Evolutionary conservation across 2,797 vertebrate genomes (phyloP).

Genomic region (Takifugu ocellatus): DNA sequence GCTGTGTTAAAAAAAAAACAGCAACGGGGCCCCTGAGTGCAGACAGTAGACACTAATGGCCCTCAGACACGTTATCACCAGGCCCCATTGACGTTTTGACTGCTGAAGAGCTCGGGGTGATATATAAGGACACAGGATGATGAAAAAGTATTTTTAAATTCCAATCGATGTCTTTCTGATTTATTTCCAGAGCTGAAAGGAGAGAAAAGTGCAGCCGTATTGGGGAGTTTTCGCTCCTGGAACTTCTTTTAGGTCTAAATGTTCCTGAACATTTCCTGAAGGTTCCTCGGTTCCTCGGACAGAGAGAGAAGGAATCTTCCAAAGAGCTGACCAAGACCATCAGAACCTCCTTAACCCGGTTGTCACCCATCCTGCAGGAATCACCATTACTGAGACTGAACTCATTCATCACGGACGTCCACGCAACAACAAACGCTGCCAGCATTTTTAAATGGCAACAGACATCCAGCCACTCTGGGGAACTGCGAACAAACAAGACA

Average conservation of each 20-base stretch:
- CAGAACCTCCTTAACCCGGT: constrained; percentile 27
- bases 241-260: constrained; percentile 1
- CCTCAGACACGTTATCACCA: constrained; percentile 36
- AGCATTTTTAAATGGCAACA: constrained; percentile 30
- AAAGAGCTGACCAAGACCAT: constrained; percentile 11
- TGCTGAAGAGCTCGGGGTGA: constrained; percentile 25
- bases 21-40: constrained; percentile 20
- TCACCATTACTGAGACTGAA: constrained; percentile 38
- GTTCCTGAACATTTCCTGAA: constrained; percentile 11
- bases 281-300: too few relatives aligned
- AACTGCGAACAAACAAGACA: constrained; percentile 29
- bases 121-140: background rate
- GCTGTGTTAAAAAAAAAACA: constrained; percentile 30
- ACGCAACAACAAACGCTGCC: constrained; percentile 12
- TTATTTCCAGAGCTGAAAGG: constrained; percentile 21
- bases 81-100: constrained; percentile 41
- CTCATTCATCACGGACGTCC: constrained; percentile 44
- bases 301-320: too few relatives aligned
- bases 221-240: too few relatives aligned
- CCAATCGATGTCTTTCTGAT: constrained; percentile 54
- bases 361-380: constrained; percentile 15
- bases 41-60: constrained; percentile 40
- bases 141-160: constrained; percentile 34
- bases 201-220: too few relatives aligned
- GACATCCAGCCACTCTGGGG: constrained; percentile 19